Conservation (phyloP, 2,888 invertebrate genomes). For the Tachina grossa region DNA sequence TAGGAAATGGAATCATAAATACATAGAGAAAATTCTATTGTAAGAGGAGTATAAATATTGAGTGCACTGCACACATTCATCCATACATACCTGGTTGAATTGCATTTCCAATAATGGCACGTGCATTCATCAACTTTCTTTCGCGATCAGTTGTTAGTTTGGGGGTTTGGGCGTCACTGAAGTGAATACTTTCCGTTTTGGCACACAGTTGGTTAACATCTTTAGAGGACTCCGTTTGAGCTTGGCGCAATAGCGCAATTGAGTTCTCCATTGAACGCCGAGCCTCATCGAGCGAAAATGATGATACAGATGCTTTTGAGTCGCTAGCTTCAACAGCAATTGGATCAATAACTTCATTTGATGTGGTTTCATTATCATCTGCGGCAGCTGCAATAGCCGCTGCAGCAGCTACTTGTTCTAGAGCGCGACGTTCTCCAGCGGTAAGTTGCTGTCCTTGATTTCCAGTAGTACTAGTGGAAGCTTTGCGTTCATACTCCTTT, state of each 20-base stretch:
- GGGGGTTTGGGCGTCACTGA: conserved; percentile 75
- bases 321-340: conserved; percentile 83
- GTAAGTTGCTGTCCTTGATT: conserved; percentile 81
- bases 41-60: not conserved
- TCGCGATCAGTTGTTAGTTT: conserved; percentile 83
- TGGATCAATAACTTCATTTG: conserved; percentile 22
- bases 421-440: conserved; percentile 78
- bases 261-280: conserved; percentile 86
- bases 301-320: conserved; percentile 84
- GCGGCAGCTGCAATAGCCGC: conserved; percentile 73
- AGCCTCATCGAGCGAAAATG: conserved; percentile 85
- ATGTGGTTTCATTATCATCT: conserved; percentile 65
- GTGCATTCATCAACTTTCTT: conserved; percentile 86
- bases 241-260: conserved; percentile 85
- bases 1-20: conserved; percentile 46
- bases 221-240: conserved; percentile 82
- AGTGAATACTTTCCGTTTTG: conserved; percentile 81
- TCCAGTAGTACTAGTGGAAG: conserved; percentile 85
- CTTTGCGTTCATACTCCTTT: conserved; percentile 92
- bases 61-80: not conserved
- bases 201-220: conserved; percentile 82
- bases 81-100: conserved; percentile 83
- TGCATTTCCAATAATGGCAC: conserved; percentile 89
- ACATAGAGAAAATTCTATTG: not conserved
- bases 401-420: conserved; percentile 78